phyloP scores from a whole-genome alignment of 2,888 invertebrate genomes.

The Drosophila neutralis region DNA sequence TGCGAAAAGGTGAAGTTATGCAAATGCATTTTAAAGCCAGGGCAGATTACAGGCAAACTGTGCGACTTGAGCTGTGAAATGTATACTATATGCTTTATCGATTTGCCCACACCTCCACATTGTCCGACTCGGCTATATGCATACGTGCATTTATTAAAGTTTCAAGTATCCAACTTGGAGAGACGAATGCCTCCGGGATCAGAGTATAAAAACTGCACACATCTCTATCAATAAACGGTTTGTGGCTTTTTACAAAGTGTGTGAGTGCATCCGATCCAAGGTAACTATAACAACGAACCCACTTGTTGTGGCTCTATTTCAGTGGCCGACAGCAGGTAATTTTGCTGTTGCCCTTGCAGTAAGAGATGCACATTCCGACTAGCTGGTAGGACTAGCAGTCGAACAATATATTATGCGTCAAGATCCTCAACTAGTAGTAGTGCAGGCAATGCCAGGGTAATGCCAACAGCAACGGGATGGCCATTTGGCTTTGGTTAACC shows the following conservation, averaged over 20 bases:
- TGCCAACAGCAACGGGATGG: slow-evolving; percentile 34
- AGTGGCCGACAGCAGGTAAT: slow-evolving; percentile 5
- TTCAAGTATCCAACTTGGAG: neutral
- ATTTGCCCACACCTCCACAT: neutral
- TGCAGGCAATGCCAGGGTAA: slow-evolving; percentile 2
- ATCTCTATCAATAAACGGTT: slow-evolving; percentile 7
- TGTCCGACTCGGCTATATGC: neutral
- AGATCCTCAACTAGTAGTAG: slow-evolving; percentile 57
- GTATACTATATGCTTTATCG: neutral
- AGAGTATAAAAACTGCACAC: slow-evolving; percentile 1
- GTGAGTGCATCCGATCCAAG: slow-evolving; percentile 12
- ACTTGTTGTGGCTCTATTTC: slow-evolving; percentile 23
- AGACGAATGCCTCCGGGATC: neutral
- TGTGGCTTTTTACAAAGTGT: neutral
- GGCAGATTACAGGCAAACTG: neutral
- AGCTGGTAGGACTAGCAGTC: neutral
- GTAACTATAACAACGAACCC: slow-evolving; percentile 5
- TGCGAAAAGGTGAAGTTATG: neutral
- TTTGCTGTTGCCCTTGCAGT: slow-evolving; percentile 2
- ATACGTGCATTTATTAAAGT: slow-evolving; percentile 5
- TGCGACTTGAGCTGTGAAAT: neutral
- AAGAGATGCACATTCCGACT: neutral
- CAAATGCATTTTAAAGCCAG: neutral
- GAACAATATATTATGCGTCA: slow-evolving; percentile 72
- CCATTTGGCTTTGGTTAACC: slow-evolving; percentile 78